Percentiles rank a stretch among this genome's conserved stretches.
Evolutionary conservation across 1,140 invertebrate genomes (phyloP).

Genomic region (Phenacoccus solenopsis): DNA sequence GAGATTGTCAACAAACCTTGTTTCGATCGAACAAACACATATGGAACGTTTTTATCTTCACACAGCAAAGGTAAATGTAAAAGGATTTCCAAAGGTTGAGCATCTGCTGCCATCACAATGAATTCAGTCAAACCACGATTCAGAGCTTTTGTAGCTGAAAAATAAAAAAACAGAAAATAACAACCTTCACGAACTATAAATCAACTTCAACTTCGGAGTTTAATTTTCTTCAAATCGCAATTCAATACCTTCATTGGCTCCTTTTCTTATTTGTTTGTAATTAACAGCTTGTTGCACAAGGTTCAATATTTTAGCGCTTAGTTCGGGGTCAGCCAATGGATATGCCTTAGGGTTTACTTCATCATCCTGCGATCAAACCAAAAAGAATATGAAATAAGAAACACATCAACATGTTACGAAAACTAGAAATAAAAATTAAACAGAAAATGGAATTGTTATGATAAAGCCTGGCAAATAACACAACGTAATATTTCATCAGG

Average conservation of each 20-base stretch:
- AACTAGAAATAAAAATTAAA: too few relatives aligned
- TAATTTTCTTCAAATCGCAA: constrained; percentile 13
- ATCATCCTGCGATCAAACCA: constrained; percentile 44
- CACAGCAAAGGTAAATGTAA: constrained; percentile 93
- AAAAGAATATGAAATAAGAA: constrained; percentile 29
- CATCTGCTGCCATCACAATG: constrained; percentile 96
- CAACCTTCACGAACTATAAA: too few relatives aligned
- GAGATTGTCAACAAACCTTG: too few relatives aligned
- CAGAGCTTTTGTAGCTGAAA: constrained; percentile 80
- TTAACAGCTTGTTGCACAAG: constrained; percentile 91
- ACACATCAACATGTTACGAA: too few relatives aligned
- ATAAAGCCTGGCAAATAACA: too few relatives aligned
- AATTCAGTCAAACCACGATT: constrained; percentile 91
- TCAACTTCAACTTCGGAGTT: too few relatives aligned
- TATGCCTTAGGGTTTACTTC: constrained; percentile 98
- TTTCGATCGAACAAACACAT: constrained; percentile 96
- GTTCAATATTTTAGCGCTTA: constrained; percentile 90
- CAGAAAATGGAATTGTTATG: too few relatives aligned
- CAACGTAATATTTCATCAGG: too few relatives aligned
- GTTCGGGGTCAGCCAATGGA: constrained; percentile 79
- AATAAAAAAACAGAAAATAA: constrained; percentile 19
- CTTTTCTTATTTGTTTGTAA: constrained; percentile 94
- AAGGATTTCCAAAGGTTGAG: constrained; percentile 93
- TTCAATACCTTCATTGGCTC: constrained; percentile 78
- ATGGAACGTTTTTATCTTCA: constrained; percentile 99